These are phyloP conservation scores for Oscheius onirici DNA, from an alignment of 2,888 invertebrate species.

Conservation along the genomic window DNA sequence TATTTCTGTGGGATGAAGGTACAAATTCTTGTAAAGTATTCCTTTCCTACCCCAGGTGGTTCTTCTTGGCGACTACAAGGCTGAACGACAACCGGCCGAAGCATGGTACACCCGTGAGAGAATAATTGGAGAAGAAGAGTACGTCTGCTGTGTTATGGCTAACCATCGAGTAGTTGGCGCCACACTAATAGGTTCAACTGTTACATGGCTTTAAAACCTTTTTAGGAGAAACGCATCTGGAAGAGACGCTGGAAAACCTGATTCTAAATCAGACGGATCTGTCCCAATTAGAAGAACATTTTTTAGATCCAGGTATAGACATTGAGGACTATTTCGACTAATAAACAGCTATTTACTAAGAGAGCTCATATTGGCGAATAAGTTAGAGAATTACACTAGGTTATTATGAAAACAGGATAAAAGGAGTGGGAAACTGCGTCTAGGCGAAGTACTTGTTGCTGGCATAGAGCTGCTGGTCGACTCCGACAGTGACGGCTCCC, in stretches of 20 bases:
- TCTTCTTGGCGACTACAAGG: slow-evolving; percentile 66
- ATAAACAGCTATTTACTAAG: too few relatives aligned
- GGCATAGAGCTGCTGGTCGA: slow-evolving; percentile 66
- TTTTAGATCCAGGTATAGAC: slow-evolving; percentile 93
- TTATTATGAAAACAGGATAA: too few relatives aligned
- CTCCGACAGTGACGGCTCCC: slow-evolving; percentile 66
- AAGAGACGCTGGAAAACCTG: slow-evolving; percentile 77
- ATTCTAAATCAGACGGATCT: slow-evolving; percentile 93
- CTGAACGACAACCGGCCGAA: slow-evolving; percentile 44
- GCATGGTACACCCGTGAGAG: slow-evolving; percentile 46
- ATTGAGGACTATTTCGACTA: slow-evolving; percentile 99
- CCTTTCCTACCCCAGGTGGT: slow-evolving; percentile 47
- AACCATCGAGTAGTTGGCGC: slow-evolving; percentile 89
- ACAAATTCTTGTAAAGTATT: not conserved
- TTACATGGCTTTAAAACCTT: not conserved
- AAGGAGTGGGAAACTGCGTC: too few relatives aligned
- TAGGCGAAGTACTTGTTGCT: slow-evolving; percentile 65
- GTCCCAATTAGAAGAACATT: slow-evolving; percentile 86
- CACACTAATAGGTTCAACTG: slow-evolving; percentile 81
- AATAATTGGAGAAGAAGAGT: slow-evolving; percentile 69
- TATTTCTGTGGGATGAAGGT: slow-evolving; percentile 90
- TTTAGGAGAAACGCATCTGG: slow-evolving; percentile 87
- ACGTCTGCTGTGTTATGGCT: slow-evolving; percentile 86
- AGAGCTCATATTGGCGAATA: too few relatives aligned
- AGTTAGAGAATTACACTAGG: too few relatives aligned